phyloP scores from a whole-genome alignment of 2,113 vertebrate species.

The Aspiorhynchus laticeps region DNA sequence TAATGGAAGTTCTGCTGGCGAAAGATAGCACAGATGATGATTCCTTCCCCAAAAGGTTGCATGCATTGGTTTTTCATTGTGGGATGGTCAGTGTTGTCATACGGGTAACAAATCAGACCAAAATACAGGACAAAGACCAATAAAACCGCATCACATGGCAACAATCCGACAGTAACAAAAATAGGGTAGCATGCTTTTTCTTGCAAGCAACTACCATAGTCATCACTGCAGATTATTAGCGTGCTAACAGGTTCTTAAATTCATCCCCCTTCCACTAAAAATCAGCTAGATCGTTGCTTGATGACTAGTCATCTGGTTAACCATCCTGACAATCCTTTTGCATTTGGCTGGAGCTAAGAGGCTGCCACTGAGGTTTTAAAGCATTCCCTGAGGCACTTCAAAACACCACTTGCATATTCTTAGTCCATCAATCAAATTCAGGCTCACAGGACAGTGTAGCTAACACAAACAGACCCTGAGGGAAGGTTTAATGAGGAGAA shows the following conservation, averaged over 20 bases:
- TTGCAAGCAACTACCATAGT: background rate
- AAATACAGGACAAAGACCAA: background rate
- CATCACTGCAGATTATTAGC: background rate
- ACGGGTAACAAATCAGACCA: background rate
- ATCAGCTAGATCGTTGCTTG: background rate
- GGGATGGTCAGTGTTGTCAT: background rate
- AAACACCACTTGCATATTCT: slow-evolving; percentile 18
- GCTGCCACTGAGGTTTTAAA: background rate
- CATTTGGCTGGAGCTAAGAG: background rate
- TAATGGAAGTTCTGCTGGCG: slow-evolving; percentile 32
- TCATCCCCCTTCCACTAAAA: background rate
- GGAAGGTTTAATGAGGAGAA: slow-evolving; percentile 25
- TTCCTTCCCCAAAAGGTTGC: background rate
- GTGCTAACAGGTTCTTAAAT: background rate
- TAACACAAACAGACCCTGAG: slow-evolving; percentile 22
- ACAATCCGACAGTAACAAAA: background rate
- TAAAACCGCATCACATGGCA: background rate
- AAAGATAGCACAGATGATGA: slow-evolving; percentile 21
- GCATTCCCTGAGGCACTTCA: background rate
- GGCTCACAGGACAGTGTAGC: background rate
- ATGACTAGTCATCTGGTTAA: background rate
- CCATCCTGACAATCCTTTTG: background rate
- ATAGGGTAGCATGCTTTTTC: background rate
- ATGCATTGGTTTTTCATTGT: background rate
- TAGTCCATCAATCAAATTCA: background rate